These are phyloP conservation scores for Schizaphis graminum DNA, from an alignment of 2,888 invertebrate genomes.

Conservation along the genomic window DNA sequence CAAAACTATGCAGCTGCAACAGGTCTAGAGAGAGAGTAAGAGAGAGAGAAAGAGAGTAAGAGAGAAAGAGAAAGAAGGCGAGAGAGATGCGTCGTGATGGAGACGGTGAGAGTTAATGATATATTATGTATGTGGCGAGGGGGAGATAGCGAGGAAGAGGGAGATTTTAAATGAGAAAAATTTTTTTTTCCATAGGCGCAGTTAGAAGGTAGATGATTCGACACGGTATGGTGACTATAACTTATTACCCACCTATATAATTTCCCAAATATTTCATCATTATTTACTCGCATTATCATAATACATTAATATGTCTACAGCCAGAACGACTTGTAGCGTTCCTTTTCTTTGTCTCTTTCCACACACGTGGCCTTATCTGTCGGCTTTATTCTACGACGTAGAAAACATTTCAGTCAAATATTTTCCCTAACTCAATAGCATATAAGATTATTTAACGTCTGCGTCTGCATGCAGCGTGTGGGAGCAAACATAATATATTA, in stretches of 20 bases:
- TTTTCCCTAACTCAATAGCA: neutral
- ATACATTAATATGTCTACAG: neutral
- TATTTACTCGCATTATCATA: neutral
- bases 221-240: neutral
- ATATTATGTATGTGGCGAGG: neutral
- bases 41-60: neutral
- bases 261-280: neutral
- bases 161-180: neutral
- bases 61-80: neutral
- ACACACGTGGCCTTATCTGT: neutral
- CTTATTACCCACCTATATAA: neutral
- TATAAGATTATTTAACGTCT: slow-evolving; percentile 2
- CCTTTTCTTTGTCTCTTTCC: neutral
- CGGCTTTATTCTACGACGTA: neutral
- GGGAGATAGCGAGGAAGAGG: neutral
- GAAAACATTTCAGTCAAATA: neutral
- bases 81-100: neutral
- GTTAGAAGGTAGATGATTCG: neutral
- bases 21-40: neutral
- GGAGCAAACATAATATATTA: neutral
- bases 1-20: neutral
- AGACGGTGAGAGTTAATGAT: neutral
- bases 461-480: neutral
- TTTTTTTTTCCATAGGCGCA: neutral
- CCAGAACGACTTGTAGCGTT: neutral